Base-by-base conservation (phyloP, 2,113 vertebrate species). In the Neomonachus schauinslandi region DNA sequence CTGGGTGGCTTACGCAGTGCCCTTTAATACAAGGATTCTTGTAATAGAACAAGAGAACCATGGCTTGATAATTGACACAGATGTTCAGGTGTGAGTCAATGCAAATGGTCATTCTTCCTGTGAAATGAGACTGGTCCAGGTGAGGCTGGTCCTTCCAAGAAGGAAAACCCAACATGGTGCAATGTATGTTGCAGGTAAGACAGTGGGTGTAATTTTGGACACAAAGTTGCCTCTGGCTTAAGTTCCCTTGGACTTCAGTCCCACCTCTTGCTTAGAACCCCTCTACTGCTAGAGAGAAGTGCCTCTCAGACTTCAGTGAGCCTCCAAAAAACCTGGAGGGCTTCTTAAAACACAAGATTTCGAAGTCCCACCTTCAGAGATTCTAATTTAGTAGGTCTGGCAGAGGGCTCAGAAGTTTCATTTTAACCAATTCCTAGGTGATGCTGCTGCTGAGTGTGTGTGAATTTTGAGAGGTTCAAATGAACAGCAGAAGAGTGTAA, bases 11-110 rank as follows among this genome's bases (percentile, higher is more conserved):
- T 88, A 80, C 7, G 19, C 28, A 28, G 57, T 63, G 65, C 71
- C 39, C 18, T 39, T 39, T 39, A 39, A 39, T 39, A 94, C 86
- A 85, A 93, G 22, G 61, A 95, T 59, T 55, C 72, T 71, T 79
- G 46, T 86, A 63, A 86, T 55, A 22, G 59, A 77, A 96, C 94
- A 84, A 93, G 88, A 95, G n/a, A 87, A 57, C 10, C 10, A 84
- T 57, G 53, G n/a, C 19, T 39, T 24, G 95, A 3, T 77, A 59
- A 67, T 71, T 86, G 53, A 72, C 55, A 74, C 55, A 79, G 74
- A 22, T 90, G 72, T 87, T 79, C 59, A 67, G 39, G 24, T 74
- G 15, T 97, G 94, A 97, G 81, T 95, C 87, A 94, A 5, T 94
- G 87, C 87, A 86, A 96, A 82, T 59, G 15, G 49, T 94, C 28